These are phyloP conservation scores for Styela clava DNA, from an alignment of 23 tunicate species.

Conservation along the genomic window DNA sequence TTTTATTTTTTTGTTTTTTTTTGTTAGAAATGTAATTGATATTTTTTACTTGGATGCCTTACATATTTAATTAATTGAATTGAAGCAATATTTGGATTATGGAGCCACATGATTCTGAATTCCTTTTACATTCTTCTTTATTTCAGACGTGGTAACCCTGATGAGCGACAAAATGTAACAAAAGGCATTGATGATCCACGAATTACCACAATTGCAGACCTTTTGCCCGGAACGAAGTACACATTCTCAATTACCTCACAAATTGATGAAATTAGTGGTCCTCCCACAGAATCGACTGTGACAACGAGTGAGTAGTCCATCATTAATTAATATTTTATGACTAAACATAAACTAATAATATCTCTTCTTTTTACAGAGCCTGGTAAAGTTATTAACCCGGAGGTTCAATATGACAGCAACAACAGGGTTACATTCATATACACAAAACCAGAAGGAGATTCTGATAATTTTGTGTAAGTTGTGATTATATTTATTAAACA, in stretches of 20 bases:
- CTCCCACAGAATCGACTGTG: background rate
- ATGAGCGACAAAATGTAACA: background rate
- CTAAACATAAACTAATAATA: background rate
- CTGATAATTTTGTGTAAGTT: background rate
- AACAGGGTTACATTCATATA: background rate
- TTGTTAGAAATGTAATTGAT: no score
- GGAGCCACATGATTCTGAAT: no score
- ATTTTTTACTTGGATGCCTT: no score
- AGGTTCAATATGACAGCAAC: background rate
- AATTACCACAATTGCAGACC: background rate
- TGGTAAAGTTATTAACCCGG: background rate
- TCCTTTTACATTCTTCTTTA: no score
- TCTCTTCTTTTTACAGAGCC: background rate
- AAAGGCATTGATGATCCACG: background rate
- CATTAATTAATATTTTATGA: no score
- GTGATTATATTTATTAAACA: no score
- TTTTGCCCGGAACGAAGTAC: slow-evolving; percentile 7
- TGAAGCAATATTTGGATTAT: no score
- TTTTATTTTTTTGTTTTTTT: no score
- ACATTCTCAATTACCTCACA: background rate
- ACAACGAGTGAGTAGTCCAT: slow-evolving; percentile 6
- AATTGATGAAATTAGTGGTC: background rate
- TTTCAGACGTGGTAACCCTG: background rate
- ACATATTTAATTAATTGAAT: no score
- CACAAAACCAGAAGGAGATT: background rate